phyloP scores from a whole-genome alignment of 2,113 vertebrate genomes.

The Petromus typicus region DNA sequence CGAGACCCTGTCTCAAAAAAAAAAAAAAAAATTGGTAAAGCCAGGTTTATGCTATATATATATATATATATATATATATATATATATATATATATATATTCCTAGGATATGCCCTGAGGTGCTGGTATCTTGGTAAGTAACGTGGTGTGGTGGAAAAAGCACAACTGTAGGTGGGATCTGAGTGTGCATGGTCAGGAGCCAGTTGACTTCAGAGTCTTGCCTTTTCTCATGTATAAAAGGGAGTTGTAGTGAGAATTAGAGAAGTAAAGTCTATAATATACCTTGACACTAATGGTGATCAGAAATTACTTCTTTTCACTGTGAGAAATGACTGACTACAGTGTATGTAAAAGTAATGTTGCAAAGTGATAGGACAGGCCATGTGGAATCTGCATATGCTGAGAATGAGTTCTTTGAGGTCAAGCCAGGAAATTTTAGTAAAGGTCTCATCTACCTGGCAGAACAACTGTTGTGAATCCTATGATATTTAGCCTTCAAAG shows the following conservation, averaged over 20 bases:
- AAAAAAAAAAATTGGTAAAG: slow-evolving; percentile 46
- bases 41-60: not conserved
- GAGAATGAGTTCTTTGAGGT: not conserved
- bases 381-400: not conserved
- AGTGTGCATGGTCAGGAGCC: not conserved
- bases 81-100: not conserved
- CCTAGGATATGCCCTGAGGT: not conserved
- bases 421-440: slow-evolving; percentile 24
- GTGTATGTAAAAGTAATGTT: not conserved
- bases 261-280: not conserved
- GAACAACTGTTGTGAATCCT: slow-evolving; percentile 4
- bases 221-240: not conserved
- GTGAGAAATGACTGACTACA: slow-evolving; percentile 5
- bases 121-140: not conserved
- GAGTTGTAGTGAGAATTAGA: slow-evolving; percentile 27
- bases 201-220: not conserved
- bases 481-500: slow-evolving; percentile 37
- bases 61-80: not conserved
- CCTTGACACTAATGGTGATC: not conserved
- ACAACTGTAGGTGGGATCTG: not conserved
- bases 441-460: not conserved
- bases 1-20: too few relatives aligned
- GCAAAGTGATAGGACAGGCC: not conserved
- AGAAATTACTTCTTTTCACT: slow-evolving; percentile 12
- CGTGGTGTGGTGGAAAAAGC: not conserved